Conservation (phyloP, 2,113 vertebrate genomes). For the Axis porcinus region DNA sequence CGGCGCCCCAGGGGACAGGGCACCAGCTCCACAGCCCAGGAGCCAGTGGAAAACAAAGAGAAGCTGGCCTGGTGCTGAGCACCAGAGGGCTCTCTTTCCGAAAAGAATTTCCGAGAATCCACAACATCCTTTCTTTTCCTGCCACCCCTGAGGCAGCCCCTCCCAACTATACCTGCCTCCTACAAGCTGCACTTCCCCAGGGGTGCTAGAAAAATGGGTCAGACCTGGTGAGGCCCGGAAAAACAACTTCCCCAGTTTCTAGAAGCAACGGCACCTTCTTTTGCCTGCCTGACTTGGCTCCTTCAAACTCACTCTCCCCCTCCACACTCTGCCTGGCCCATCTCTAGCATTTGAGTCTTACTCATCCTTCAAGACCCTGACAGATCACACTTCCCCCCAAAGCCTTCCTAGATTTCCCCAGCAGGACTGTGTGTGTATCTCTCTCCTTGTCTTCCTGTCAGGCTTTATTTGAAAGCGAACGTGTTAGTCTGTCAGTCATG, state of each 20-base stretch:
- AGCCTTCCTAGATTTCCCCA: background rate
- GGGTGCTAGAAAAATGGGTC: background rate
- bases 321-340: accelerated
- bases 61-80: background rate
- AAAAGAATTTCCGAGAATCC: background rate
- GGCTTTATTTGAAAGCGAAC: background rate
- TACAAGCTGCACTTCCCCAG: background rate
- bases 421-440: background rate
- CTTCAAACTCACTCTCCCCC: background rate
- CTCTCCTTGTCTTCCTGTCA: background rate
- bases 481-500: background rate
- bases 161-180: background rate
- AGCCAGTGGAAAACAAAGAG: background rate
- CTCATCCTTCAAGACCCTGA: background rate
- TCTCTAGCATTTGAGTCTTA: background rate
- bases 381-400: background rate
- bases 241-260: background rate
- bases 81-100: slow-evolving; percentile 49
- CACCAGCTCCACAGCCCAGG: background rate
- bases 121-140: background rate
- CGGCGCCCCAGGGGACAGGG: background rate
- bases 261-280: background rate
- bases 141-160: background rate
- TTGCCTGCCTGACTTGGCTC: background rate
- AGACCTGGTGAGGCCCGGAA: background rate